Percentiles rank a stretch among this genome's conserved stretches.
phyloP scores from a whole-genome alignment of 2,888 invertebrate species.

The Alcis repandata region DNA sequence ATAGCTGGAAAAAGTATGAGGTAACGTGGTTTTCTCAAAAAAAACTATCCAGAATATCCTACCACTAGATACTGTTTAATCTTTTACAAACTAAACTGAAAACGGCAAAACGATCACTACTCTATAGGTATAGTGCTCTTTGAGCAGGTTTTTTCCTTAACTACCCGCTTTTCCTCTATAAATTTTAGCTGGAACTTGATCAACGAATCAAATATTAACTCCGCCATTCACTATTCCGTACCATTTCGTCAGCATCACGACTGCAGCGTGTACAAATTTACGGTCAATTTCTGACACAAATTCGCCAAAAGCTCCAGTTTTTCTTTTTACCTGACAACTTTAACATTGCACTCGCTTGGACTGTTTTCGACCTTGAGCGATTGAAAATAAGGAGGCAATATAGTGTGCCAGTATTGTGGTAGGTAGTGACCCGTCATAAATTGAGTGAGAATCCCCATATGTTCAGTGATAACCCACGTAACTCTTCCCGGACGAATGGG shows the following conservation, averaged over 20 bases:
- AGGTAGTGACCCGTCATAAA: constrained; percentile 68
- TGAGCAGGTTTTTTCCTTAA: not conserved
- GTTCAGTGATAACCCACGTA: constrained; percentile 69
- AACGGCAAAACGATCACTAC: not conserved
- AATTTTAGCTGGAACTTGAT: constrained; percentile 18
- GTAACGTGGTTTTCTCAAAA: too few species aligned
- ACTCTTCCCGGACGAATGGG: constrained; percentile 64
- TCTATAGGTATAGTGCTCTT: not conserved
- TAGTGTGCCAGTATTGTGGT: constrained; percentile 31
- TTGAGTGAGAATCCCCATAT: constrained; percentile 65
- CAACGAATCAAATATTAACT: constrained; percentile 37
- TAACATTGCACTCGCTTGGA: not conserved
- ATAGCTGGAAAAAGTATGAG: too few species aligned
- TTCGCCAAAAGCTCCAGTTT: constrained; percentile 51
- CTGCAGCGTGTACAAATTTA: constrained; percentile 46
- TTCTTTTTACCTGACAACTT: constrained; percentile 48
- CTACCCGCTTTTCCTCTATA: not conserved
- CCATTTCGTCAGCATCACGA: constrained; percentile 45
- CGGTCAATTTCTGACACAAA: constrained; percentile 52
- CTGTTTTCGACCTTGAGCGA: constrained; percentile 27
- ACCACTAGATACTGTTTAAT: not conserved
- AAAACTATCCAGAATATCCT: too few species aligned
- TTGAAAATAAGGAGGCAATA: constrained; percentile 18
- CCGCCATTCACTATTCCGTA: constrained; percentile 36
- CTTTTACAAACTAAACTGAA: not conserved